Evolutionary conservation across 2,797 vertebrate species (phyloP).

Genomic region (Pipistrellus pipistrellus): DNA sequence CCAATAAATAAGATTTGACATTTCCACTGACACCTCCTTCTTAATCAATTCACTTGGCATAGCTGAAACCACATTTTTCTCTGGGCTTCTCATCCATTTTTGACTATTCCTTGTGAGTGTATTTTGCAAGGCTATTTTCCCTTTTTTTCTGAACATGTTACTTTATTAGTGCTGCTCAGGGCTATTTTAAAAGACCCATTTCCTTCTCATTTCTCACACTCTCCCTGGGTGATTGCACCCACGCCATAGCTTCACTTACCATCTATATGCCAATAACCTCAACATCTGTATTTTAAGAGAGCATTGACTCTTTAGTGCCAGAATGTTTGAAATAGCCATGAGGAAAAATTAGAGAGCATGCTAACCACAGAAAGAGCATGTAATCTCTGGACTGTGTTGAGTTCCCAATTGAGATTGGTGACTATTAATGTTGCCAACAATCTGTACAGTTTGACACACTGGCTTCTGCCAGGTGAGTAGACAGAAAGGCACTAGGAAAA

Average conservation of each 20-base stretch:
- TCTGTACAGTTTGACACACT: not conserved
- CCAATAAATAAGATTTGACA: not conserved
- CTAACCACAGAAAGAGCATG: not conserved
- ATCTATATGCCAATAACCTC: not conserved
- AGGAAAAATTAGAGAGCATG: not conserved
- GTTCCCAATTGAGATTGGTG: not conserved
- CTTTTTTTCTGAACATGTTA: not conserved
- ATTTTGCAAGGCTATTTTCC: not conserved
- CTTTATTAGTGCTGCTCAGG: not conserved
- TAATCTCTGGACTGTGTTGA: not conserved
- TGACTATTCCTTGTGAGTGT: not conserved
- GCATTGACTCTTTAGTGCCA: not conserved
- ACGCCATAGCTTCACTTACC: not conserved
- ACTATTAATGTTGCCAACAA: not conserved
- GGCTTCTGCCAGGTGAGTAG: not conserved
- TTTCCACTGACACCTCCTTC: not conserved
- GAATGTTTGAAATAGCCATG: not conserved
- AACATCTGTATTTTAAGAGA: not conserved
- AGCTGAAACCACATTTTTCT: not conserved
- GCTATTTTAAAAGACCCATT: not conserved
- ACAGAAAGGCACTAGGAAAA: not conserved
- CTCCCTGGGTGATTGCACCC: not conserved
- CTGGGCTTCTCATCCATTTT: not conserved
- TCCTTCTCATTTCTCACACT: not conserved
- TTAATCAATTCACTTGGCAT: not conserved